A percentile compares a stretch with the other conserved stretches of the same genome.
Evolutionary conservation across 2,888 invertebrate genomes (phyloP).

Genomic region (Siphonodentalium dalli): DNA sequence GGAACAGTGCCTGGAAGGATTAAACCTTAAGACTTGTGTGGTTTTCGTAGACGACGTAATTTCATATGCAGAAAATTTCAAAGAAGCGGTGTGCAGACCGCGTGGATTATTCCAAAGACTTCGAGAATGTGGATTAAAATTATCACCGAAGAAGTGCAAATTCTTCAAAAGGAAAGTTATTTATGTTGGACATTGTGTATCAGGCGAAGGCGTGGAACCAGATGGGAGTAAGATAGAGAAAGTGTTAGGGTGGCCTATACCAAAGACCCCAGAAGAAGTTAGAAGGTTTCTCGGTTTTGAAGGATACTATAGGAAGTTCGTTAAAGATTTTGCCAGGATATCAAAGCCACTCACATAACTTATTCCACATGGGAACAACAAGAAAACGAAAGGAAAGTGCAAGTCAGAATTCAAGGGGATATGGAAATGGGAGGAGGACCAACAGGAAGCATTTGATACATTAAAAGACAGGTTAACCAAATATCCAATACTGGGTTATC

Average conservation of each 20-base stretch:
- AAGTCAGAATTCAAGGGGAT: too few species aligned
- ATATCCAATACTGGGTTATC: too few species aligned
- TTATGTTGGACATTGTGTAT: not conserved
- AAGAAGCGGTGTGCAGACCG: not conserved
- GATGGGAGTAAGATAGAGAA: not conserved
- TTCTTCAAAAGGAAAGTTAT: not conserved
- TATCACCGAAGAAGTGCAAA: not conserved
- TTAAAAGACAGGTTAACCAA: too few species aligned
- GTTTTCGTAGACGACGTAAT: not conserved
- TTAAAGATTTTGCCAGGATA: too few species aligned
- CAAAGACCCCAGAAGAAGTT: not conserved
- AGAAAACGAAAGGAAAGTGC: too few species aligned
- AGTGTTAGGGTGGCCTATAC: not conserved
- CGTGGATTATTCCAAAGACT: not conserved
- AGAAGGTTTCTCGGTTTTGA: too few species aligned
- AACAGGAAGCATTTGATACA: too few species aligned
- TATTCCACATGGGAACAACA: too few species aligned
- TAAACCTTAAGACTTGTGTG: not conserved
- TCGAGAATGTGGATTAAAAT: not conserved
- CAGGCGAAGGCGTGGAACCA: not conserved
- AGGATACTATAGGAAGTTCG: too few species aligned
- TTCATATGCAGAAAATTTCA: not conserved
- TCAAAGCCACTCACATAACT: too few species aligned
- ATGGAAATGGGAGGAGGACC: too few species aligned
- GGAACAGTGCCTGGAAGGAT: not conserved